Conservation (phyloP, 37 sponge, comb jelly and placozoan genomes). For the Amphimedon queenslandica region DNA sequence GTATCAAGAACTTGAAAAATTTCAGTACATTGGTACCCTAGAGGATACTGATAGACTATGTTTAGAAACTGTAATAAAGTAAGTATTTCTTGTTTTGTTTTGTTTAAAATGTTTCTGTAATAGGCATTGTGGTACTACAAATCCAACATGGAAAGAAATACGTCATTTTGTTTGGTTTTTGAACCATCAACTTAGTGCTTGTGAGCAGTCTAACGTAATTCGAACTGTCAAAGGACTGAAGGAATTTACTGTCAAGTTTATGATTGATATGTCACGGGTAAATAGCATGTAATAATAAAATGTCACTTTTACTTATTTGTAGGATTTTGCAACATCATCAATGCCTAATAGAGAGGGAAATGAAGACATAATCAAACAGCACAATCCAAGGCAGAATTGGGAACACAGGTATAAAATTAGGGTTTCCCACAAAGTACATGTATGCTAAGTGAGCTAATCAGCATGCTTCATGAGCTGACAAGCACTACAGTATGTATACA, state of each 20-base stretch:
- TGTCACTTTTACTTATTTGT: neutral
- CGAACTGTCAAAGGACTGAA: slow-evolving; percentile 76
- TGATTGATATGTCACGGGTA: slow-evolving; percentile 86
- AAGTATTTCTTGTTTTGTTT: neutral
- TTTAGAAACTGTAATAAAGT: neutral
- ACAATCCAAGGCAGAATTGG: neutral
- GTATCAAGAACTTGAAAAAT: neutral
- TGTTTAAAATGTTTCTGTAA: neutral
- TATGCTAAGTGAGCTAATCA: no score
- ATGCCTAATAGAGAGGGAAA: slow-evolving; percentile 42
- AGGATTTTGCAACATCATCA: slow-evolving; percentile 88
- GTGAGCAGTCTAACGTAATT: slow-evolving; percentile 48
- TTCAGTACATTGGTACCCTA: neutral
- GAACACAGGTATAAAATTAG: neutral
- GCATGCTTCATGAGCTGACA: no score
- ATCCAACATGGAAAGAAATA: slow-evolving; percentile 77
- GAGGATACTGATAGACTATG: neutral
- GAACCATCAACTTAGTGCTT: slow-evolving; percentile 68
- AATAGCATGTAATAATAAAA: slow-evolving; percentile 8
- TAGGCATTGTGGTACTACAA: neutral
- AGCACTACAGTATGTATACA: no score
- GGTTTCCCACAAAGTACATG: no score
- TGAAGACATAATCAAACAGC: slow-evolving; percentile 14
- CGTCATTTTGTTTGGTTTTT: slow-evolving; percentile 83
- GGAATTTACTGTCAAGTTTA: slow-evolving; percentile 85